Percentiles rank a stretch among this genome's conserved stretches.
Evolutionary conservation across 2,888 invertebrate species (phyloP).

Genomic region (Agrochola macilenta): DNA sequence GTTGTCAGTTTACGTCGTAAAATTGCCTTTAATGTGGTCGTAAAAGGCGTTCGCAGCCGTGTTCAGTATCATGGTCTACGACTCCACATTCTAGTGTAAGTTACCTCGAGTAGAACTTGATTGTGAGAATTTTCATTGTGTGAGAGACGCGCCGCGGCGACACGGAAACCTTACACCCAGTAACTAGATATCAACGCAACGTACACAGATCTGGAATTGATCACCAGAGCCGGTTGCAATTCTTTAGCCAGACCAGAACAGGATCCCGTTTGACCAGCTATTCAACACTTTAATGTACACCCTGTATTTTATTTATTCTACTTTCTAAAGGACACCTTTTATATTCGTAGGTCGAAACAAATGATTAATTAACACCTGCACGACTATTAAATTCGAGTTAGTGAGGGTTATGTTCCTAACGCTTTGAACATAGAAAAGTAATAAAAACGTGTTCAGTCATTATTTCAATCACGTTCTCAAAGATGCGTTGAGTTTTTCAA

Average conservation of each 20-base stretch:
- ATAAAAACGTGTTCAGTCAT: conserved; percentile 49
- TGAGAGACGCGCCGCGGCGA: conserved; percentile 69
- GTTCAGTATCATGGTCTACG: conserved; percentile 57
- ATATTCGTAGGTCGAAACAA: conserved; percentile 63
- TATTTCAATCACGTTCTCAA: conserved; percentile 53
- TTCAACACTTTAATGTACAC: conserved; percentile 38
- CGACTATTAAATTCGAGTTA: conserved; percentile 72
- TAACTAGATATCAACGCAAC: conserved; percentile 77
- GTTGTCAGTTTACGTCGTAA: conserved; percentile 61
- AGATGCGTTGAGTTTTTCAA: conserved; percentile 23
- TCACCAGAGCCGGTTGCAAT: conserved; percentile 73
- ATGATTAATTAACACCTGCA: conserved; percentile 80
- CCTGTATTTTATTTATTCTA: conserved; percentile 15
- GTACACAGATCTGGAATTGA: conserved; percentile 76
- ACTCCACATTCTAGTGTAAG: conserved; percentile 69
- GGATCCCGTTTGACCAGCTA: conserved; percentile 70
- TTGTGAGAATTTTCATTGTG: conserved; percentile 77
- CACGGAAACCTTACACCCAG: conserved; percentile 83
- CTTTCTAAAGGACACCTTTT: conserved; percentile 14
- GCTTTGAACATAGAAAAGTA: conserved; percentile 56
- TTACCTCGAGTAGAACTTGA: conserved; percentile 78
- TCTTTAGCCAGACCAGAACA: conserved; percentile 60
- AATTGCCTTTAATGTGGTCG: conserved; percentile 57
- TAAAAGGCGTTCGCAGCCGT: conserved; percentile 55
- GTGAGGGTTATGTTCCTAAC: conserved; percentile 66